These are phyloP conservation scores for Cyprinodon tularosa DNA, from an alignment of 2,113 vertebrate species.

Conservation along the genomic window DNA sequence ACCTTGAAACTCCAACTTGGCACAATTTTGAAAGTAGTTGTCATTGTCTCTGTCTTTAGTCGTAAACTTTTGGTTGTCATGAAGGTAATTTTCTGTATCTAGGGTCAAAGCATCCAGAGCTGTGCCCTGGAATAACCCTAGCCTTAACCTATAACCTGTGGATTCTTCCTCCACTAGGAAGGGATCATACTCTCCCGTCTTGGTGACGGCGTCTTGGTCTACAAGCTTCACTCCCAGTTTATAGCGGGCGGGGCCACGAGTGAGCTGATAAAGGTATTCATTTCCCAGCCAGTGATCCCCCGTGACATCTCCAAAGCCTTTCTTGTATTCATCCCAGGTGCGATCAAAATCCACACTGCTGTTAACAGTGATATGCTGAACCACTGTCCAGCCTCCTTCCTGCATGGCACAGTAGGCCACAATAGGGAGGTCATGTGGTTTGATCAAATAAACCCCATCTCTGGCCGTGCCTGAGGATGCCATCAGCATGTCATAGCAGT, in stretches of 20 bases:
- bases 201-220: slow-evolving; percentile 77
- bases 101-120: slow-evolving; percentile 83
- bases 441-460: slow-evolving; percentile 87
- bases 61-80: slow-evolving; percentile 89
- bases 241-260: slow-evolving; percentile 70
- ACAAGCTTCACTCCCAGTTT: slow-evolving; percentile 86
- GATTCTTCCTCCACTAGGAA: slow-evolving; percentile 83
- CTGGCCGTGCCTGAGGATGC: slow-evolving; percentile 76
- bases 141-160: slow-evolving; percentile 82
- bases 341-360: slow-evolving; percentile 85
- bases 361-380: slow-evolving; percentile 90
- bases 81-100: slow-evolving; percentile 89
- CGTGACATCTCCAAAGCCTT: slow-evolving; percentile 82
- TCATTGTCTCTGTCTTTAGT: slow-evolving; percentile 87
- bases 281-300: slow-evolving; percentile 90
- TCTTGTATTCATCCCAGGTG: slow-evolving; percentile 87
- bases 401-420: slow-evolving; percentile 85
- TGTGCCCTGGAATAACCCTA: slow-evolving; percentile 84
- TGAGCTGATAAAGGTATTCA: slow-evolving; percentile 83
- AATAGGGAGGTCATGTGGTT: slow-evolving; percentile 78
- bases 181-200: slow-evolving; percentile 82
- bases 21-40: slow-evolving; percentile 87
- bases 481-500: slow-evolving; percentile 87
- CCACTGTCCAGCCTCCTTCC: slow-evolving; percentile 89
- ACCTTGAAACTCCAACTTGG: slow-evolving; percentile 82